phyloP scores from a whole-genome alignment of 1,140 invertebrate species.

The Pogonomyrmex barbatus region DNA sequence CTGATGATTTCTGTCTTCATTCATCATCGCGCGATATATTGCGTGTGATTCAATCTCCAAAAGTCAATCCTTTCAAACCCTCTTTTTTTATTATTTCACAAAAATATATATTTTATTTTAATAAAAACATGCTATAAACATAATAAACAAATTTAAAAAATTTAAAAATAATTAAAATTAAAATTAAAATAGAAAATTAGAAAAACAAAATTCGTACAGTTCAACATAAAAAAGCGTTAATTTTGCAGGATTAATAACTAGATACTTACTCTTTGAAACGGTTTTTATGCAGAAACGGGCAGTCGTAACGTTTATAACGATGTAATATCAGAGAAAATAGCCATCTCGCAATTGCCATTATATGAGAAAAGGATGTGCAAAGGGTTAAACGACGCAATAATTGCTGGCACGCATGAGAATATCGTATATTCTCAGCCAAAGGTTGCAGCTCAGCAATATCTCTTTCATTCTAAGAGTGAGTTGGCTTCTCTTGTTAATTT shows the following conservation, averaged over 20 bases:
- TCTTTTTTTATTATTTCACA: neutral
- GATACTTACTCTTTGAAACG: neutral
- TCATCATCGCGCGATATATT: constrained; percentile 42
- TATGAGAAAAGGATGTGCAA: constrained; percentile 15
- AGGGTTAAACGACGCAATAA: constrained; percentile 67
- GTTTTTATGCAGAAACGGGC: neutral
- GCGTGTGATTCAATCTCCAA: constrained; percentile 3
- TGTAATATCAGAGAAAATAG: neutral
- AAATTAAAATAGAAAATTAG: neutral
- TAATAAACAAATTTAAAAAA: neutral
- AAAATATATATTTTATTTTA: neutral
- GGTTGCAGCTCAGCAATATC: constrained; percentile 63
- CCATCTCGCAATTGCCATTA: constrained; percentile 6
- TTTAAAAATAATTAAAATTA: neutral
- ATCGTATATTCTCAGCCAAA: constrained; percentile 28
- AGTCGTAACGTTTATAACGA: constrained; percentile 13
- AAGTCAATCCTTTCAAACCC: neutral
- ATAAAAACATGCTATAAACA: neutral
- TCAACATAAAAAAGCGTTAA: neutral
- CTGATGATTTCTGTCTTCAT: constrained; percentile 49
- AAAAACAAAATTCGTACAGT: neutral
- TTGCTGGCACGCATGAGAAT: constrained; percentile 56
- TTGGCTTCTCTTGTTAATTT: constrained; percentile 65
- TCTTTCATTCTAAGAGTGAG: constrained; percentile 11
- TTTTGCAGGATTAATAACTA: neutral